phyloP scores from a whole-genome alignment of 2,113 vertebrate species.

The Aramus guarauna region DNA sequence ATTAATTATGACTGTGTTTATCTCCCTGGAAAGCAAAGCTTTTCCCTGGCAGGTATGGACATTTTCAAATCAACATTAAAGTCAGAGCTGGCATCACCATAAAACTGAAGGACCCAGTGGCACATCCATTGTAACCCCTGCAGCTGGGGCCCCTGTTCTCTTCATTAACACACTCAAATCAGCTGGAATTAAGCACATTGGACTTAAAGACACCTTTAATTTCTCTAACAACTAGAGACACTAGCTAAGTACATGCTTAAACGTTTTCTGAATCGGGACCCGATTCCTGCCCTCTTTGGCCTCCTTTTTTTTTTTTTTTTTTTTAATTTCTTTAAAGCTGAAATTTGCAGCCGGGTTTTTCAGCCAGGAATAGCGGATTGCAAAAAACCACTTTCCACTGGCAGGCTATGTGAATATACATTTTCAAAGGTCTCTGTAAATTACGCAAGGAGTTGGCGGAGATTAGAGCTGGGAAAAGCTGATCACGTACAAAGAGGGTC shows the following conservation, averaged over 20 bases:
- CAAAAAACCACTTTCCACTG: neutral
- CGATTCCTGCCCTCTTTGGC: neutral
- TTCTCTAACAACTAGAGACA: neutral
- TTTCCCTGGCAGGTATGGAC: neutral
- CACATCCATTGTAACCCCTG: neutral
- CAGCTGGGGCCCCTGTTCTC: neutral
- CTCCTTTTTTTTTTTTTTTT: neutral
- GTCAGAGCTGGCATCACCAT: neutral
- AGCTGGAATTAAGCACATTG: neutral
- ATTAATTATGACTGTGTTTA: constrained; percentile 14
- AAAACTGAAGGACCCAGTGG: neutral
- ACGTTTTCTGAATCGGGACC: neutral
- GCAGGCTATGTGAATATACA: neutral
- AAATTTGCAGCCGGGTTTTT: neutral
- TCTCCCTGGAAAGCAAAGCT: neutral
- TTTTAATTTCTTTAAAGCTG: neutral
- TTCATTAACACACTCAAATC: neutral
- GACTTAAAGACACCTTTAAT: neutral
- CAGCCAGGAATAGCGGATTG: neutral
- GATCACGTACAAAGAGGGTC: constrained; percentile 46
- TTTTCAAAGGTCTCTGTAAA: constrained; percentile 14
- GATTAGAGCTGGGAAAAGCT: constrained; percentile 43
- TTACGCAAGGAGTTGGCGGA: neutral
- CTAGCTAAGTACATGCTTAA: neutral
- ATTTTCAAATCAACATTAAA: neutral